A percentile compares a stretch with the other conserved stretches of the same genome.
Conservation (phyloP, 2,113 vertebrate species). For the zebrafish (Danio rerio) region GRCz12tu NC_133197.1:30709501-30710000, state of each 20-base stretch:
- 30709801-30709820: too few relatives aligned
- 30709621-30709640: not conserved
- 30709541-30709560: not conserved
- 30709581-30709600: not conserved
- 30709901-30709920: too few relatives aligned
- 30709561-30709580: not conserved
- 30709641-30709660: not conserved
- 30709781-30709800: too few relatives aligned
- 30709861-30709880: too few relatives aligned
- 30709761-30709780: not conserved
- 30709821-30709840: too few relatives aligned
- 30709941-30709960: too few relatives aligned
- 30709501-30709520: not conserved
- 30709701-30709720: not conserved
- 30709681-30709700: not conserved
- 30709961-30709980: too few relatives aligned
- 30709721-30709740: not conserved
- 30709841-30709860: too few relatives aligned
- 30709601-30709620: conserved; percentile 1
- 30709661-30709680: not conserved
- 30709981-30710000: too few relatives aligned
- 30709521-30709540: not conserved
- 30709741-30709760: not conserved
- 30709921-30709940: too few relatives aligned
- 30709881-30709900: too few relatives aligned